Evolutionary conservation across 2,797 vertebrate species (phyloP).

Genomic region (Leptoclinus maculatus): DNA sequence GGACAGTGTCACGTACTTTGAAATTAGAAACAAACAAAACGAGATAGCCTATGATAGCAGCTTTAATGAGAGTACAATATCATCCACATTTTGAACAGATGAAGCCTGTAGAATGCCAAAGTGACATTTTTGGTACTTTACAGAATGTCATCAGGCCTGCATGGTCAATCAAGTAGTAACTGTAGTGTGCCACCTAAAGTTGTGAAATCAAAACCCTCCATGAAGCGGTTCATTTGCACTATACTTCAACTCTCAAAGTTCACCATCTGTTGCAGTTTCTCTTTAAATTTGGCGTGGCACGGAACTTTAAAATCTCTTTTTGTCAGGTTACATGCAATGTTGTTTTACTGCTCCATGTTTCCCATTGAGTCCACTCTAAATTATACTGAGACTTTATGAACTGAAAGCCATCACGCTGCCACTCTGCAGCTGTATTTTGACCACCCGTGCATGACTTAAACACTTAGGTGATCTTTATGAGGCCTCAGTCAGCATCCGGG

Average conservation of each 20-base stretch:
- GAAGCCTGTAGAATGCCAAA: conserved; percentile 27
- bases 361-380: conserved; percentile 7
- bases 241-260: conserved; percentile 14
- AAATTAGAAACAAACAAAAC: conserved; percentile 20
- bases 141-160: conserved; percentile 33
- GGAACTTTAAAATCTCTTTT: background rate
- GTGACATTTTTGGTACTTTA: conserved; percentile 32
- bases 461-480: background rate
- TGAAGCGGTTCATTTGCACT: background rate
- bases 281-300: background rate
- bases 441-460: background rate
- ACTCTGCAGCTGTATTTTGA: background rate
- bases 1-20: conserved; percentile 7
- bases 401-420: background rate
- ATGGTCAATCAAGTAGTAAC: background rate
- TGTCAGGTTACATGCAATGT: background rate
- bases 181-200: conserved; percentile 4
- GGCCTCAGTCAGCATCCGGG: background rate
- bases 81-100: conserved; percentile 29
- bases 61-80: conserved; percentile 27
- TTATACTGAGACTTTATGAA: background rate
- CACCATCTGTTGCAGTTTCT: conserved; percentile 20
- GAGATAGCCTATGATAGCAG: background rate
- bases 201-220: conserved; percentile 27
- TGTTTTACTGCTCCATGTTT: background rate